phyloP scores from a whole-genome alignment of 1,140 invertebrate species.

The Schlechtendalia chinensis region DNA sequence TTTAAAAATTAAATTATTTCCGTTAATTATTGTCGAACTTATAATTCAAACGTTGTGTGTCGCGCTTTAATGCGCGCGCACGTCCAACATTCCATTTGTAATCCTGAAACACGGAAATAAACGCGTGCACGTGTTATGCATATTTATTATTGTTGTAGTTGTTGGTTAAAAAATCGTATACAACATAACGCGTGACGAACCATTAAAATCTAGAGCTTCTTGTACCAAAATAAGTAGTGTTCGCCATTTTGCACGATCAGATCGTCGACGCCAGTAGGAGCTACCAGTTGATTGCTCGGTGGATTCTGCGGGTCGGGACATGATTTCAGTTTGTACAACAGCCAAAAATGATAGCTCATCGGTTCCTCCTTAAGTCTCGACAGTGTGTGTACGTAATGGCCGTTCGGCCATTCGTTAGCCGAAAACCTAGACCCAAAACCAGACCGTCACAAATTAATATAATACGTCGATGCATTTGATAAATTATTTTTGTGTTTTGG shows the following conservation, averaged over 20 bases:
- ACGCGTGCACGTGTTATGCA: too few relatives aligned
- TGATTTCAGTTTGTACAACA: slow-evolving; percentile 74
- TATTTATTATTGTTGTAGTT: too few relatives aligned
- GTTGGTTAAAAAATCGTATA: too few relatives aligned
- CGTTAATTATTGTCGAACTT: slow-evolving; percentile 42
- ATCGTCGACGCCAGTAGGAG: slow-evolving; percentile 81
- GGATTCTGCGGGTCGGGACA: slow-evolving; percentile 73
- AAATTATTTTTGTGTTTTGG: too few relatives aligned
- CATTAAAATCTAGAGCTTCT: slow-evolving; percentile 70
- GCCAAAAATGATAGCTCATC: slow-evolving; percentile 84
- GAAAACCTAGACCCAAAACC: slow-evolving; percentile 69
- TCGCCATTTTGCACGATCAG: slow-evolving; percentile 78
- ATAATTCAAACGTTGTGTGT: slow-evolving; percentile 9
- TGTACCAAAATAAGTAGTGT: slow-evolving; percentile 87
- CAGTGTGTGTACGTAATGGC: slow-evolving; percentile 83
- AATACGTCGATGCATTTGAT: too few relatives aligned
- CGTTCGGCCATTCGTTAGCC: slow-evolving; percentile 84
- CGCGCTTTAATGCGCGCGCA: background rate
- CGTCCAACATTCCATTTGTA: background rate
- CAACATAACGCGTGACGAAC: background rate
- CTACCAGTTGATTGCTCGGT: slow-evolving; percentile 78
- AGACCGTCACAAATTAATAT: too few relatives aligned
- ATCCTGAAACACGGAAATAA: slow-evolving; percentile 13
- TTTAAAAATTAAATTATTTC: slow-evolving; percentile 37
- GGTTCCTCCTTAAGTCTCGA: slow-evolving; percentile 83